These are phyloP conservation scores for Phyllopteryx taeniolatus DNA, from an alignment of 2,113 vertebrate species.

Conservation along the genomic window DNA sequence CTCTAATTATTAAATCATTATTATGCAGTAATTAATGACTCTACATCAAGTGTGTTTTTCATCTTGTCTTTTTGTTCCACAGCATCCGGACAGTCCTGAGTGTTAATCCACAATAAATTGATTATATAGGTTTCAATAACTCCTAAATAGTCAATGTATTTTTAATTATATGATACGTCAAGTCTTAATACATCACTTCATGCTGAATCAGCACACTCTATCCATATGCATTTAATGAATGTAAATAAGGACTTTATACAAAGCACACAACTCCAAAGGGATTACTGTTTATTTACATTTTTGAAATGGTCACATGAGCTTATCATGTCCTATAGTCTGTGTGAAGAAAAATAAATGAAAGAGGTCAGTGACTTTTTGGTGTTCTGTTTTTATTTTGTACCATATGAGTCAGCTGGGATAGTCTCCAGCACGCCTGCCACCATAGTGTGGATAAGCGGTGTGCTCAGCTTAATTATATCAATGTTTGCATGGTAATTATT, in stretches of 20 bases:
- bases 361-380: background rate
- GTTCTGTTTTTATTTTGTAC: background rate
- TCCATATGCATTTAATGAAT: background rate
- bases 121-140: background rate
- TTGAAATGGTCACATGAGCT: background rate
- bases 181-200: background rate
- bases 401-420: too few species aligned
- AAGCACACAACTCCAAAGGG: background rate
- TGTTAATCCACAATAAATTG: conserved; percentile 62
- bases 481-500: too few species aligned
- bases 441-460: too few species aligned
- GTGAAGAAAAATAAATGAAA: background rate
- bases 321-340: too few species aligned
- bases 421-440: too few species aligned
- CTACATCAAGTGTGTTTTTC: background rate
- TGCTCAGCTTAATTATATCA: too few species aligned
- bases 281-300: background rate
- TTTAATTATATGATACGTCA: background rate
- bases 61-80: conserved; percentile 44
- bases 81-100: conserved; percentile 86
- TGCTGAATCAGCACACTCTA: background rate
- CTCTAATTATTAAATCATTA: background rate
- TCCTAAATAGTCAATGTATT: background rate
- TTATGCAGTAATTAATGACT: background rate
- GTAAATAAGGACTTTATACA: background rate